A percentile compares a stretch with the other conserved stretches of the same genome.
Conservation (phyloP, 2,888 invertebrate species). For the Incurvaria masculella region DNA sequence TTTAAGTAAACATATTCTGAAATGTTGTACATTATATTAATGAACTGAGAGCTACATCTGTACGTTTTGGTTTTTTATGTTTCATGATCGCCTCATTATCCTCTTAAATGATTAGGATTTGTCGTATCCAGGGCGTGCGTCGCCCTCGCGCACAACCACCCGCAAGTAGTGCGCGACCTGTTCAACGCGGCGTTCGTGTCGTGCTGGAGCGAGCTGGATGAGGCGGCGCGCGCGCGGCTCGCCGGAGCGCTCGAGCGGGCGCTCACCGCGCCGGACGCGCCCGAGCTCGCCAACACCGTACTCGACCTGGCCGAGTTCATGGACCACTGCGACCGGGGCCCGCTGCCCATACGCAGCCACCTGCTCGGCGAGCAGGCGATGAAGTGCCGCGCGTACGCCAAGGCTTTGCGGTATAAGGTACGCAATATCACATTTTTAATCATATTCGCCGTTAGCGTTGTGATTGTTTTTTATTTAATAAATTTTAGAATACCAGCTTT, state of each 20-base stretch:
- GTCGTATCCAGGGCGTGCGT: slow-evolving; percentile 72
- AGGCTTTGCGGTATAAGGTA: slow-evolving; percentile 61
- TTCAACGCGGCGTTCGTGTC: slow-evolving; percentile 99
- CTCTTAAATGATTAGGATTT: neutral
- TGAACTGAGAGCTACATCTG: neutral
- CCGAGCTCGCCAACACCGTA: slow-evolving; percentile 92
- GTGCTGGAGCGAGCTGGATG: slow-evolving; percentile 94
- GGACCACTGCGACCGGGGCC: slow-evolving; percentile 98
- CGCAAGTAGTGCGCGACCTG: slow-evolving; percentile 87
- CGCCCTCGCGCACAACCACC: slow-evolving; percentile 87
- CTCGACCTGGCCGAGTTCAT: slow-evolving; percentile 98
- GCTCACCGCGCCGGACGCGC: slow-evolving; percentile 84
- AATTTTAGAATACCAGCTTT: too few species aligned
- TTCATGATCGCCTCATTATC: neutral
- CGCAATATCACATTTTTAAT: too few species aligned
- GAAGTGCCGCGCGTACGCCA: slow-evolving; percentile 78
- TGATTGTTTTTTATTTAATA: too few species aligned
- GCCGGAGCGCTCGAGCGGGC: slow-evolving; percentile 84
- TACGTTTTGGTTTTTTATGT: neutral
- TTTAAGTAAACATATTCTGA: too few species aligned
- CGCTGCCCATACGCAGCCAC: slow-evolving; percentile 84
- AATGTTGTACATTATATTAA: too few species aligned
- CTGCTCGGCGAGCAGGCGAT: slow-evolving; percentile 91
- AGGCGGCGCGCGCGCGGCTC: slow-evolving; percentile 78
- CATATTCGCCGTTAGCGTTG: too few species aligned